phyloP scores from a whole-genome alignment of 2,888 invertebrate genomes.

The Barypeithes pellucidus region DNA sequence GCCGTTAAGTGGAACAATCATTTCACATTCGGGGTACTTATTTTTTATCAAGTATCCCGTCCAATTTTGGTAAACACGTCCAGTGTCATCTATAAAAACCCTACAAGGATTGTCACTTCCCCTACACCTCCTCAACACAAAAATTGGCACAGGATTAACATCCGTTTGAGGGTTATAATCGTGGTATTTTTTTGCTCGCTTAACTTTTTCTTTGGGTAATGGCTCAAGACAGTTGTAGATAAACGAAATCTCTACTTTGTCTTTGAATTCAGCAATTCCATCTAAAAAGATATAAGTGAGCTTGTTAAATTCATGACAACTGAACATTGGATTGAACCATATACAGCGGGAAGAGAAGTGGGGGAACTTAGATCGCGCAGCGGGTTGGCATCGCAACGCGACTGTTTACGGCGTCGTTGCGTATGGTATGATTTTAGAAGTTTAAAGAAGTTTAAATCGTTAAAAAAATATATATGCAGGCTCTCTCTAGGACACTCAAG shows the following conservation, averaged over 20 bases:
- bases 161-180: constrained; percentile 65
- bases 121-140: constrained; percentile 66
- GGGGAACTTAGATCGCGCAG: too few species aligned
- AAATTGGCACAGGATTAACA: constrained; percentile 64
- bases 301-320: neutral
- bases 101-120: constrained; percentile 62
- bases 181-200: constrained; percentile 59
- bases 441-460: too few species aligned
- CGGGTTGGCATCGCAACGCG: too few species aligned
- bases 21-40: constrained; percentile 73
- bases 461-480: too few species aligned
- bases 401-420: too few species aligned
- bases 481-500: too few species aligned
- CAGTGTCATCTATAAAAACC: constrained; percentile 64
- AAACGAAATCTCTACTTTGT: constrained; percentile 60
- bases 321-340: neutral
- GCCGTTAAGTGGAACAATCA: constrained; percentile 74
- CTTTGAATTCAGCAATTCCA: constrained; percentile 59
- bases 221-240: constrained; percentile 64
- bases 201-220: constrained; percentile 60
- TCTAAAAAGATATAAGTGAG: constrained; percentile 55
- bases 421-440: too few species aligned
- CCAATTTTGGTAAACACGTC: constrained; percentile 75
- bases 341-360: too few species aligned
- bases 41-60: constrained; percentile 73